Evolutionary conservation across 1,140 invertebrate genomes (phyloP).

Genomic region (Cyclargus thomasi): DNA sequence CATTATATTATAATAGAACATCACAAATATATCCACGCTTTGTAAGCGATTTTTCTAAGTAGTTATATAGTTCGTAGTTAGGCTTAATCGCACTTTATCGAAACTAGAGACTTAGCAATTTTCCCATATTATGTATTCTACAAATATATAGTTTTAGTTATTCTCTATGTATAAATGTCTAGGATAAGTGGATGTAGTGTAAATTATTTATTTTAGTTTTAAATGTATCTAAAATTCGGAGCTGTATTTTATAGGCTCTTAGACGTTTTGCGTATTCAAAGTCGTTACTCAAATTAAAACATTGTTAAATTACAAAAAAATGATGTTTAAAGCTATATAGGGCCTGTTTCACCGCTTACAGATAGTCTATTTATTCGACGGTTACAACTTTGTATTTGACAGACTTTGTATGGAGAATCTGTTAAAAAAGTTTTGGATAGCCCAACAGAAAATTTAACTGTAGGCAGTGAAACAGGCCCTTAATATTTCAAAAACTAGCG

Average conservation of each 20-base stretch:
- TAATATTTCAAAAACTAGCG: neutral
- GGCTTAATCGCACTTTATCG: neutral
- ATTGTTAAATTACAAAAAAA: neutral
- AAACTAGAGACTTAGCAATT: neutral
- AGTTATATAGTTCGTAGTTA: constrained; percentile 6
- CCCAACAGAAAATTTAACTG: no score
- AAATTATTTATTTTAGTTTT: constrained; percentile 2
- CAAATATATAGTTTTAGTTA: neutral
- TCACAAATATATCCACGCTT: neutral
- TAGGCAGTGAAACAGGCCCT: no score
- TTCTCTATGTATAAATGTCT: neutral
- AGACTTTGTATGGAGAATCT: no score
- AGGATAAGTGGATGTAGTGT: neutral
- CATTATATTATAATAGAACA: neutral
- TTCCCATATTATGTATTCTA: neutral
- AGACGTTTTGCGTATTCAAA: neutral
- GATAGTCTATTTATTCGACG: no score
- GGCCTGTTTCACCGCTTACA: no score
- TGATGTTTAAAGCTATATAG: neutral
- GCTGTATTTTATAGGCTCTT: neutral
- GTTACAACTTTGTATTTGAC: no score
- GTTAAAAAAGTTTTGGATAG: no score
- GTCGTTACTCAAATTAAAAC: neutral
- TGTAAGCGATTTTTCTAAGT: constrained; percentile 4
- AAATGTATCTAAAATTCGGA: neutral